Base-by-base conservation (phyloP, 2,888 invertebrate genomes). In the Pyrocoelia pectoralis region DNA sequence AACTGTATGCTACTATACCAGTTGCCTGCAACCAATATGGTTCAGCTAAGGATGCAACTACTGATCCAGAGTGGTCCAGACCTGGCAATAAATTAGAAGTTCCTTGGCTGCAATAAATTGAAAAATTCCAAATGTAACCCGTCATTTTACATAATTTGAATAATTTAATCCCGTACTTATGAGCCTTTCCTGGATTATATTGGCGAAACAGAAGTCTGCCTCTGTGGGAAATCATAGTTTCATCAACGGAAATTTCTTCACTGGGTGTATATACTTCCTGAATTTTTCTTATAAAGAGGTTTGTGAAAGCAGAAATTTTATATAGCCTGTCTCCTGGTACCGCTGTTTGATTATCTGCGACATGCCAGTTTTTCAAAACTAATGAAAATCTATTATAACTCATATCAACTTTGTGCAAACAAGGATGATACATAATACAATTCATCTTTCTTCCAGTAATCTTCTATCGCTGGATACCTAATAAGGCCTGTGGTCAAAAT, bases 361-460 rank as follows among this genome's bases (percentile, higher is more conserved):
- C 46, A 12, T 46, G 5, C 46, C 46, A 46, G 46, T 46, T 46
- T 46, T 46, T 46, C 46, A 9, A 46, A 46, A 46, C 14, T 18
- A 46, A 46, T 14, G 46, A 46, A 46, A 46, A 70, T 57, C 38
- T 38, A 9, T 38, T 38, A 5, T 38, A 38, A 12, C 38, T 38
- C 38, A 38, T 38, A 38, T 38, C 38, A 38, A 38, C n/a, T 38
- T 38, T 38, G 38, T 38, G 10, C 38, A 38, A 38, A 38, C 10
- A 38, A 38, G 38, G 38, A 38, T 38, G 38, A n/a, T n/a, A n/a
- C n/a, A 38, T 38, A 38, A 24, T 24, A 24, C 24, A 24, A 24
- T 24, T 24, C 24, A 24, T 24, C 24, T 24, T 24, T 24, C 24
- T 38, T 38, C 38, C 38, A 38, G 38, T 38, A 38, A 38, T 38